A percentile compares a stretch with the other conserved stretches of the same genome.
Conservation (phyloP, 2,113 vertebrate genomes). For the Amia ocellicauda region DNA sequence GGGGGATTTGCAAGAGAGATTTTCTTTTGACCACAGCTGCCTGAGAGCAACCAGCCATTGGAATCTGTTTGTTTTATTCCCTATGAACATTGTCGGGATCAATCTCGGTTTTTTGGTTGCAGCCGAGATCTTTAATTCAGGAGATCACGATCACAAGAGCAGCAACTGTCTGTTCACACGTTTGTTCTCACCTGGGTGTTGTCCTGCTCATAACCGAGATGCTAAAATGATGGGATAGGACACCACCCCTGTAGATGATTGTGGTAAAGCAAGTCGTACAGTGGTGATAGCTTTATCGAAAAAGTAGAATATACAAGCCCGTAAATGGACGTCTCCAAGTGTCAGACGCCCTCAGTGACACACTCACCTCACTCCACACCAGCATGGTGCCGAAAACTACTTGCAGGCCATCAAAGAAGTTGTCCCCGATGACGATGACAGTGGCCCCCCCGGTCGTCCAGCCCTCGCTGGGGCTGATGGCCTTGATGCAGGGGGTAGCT, state of each 20-base stretch:
- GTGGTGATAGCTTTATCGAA: too few relatives aligned
- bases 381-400: conserved; percentile 92
- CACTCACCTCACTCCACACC: conserved; percentile 91
- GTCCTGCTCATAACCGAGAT: neutral
- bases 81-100: too few relatives aligned
- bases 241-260: too few relatives aligned
- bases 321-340: too few relatives aligned
- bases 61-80: too few relatives aligned
- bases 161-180: neutral
- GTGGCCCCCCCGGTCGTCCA: conserved; percentile 94
- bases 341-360: too few relatives aligned
- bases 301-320: too few relatives aligned
- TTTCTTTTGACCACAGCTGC: neutral
- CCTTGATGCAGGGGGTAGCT: conserved; percentile 93
- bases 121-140: neutral
- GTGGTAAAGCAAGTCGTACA: too few relatives aligned
- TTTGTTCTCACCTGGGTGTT: neutral
- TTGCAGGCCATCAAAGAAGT: conserved; percentile 93
- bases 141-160: too few relatives aligned
- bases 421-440: conserved; percentile 94
- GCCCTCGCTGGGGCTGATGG: conserved; percentile 92
- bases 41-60: neutral
- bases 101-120: too few relatives aligned
- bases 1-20: neutral
- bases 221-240: too few relatives aligned